Base-by-base conservation (phyloP, 2,888 invertebrate species). In the Scotopteryx bipunctaria region DNA sequence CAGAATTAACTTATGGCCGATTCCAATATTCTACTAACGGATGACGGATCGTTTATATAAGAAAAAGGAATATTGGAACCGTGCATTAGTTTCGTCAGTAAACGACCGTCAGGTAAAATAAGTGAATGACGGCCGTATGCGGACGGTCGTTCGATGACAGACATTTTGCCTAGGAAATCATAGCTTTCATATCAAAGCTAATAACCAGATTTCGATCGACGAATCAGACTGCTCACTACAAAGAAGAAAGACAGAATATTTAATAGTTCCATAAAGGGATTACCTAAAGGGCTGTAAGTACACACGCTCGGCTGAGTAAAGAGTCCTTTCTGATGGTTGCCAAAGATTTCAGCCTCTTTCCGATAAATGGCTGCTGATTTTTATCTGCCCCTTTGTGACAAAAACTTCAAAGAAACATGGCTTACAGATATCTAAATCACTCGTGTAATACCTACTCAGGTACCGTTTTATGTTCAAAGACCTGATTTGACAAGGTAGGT, bases 331-430 rank as follows among this genome's bases (percentile, higher is more conserved):
- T 67, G 53, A 64, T 57, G 68, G 65, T 64, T 67, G 66, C 64
- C 65, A 69, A 71, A 71, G 69, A 71, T 69, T 64, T 64, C 57
- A 66, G 69, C 61, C 63, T 62, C 44, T 60, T 58, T 56, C 68
- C 66, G 71, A 75, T 76, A 75, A 71, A 72, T 69, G 66, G 62
- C 69, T 67, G 58, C 66, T 64, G 76, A 77, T 78, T 74, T 67
- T 73, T 72, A 78, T 78, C 73, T 65, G 55, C 59, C 61, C 69
- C 64, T 71, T 71, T 73, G 74, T 69, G 69, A 68, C 63, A 61
- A 63, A 61, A 63, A 63, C 66, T 67, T 68, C 64, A 72, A 73
- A 71, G 70, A 67, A 67, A 71, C 65, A 59, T 64, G 61, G 62
- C 57, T 66, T 58, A 61, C 61, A 57, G 60, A 63, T 60, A 59